Base-by-base conservation (phyloP, 2,113 vertebrate genomes). In the Eira barbara region DNA sequence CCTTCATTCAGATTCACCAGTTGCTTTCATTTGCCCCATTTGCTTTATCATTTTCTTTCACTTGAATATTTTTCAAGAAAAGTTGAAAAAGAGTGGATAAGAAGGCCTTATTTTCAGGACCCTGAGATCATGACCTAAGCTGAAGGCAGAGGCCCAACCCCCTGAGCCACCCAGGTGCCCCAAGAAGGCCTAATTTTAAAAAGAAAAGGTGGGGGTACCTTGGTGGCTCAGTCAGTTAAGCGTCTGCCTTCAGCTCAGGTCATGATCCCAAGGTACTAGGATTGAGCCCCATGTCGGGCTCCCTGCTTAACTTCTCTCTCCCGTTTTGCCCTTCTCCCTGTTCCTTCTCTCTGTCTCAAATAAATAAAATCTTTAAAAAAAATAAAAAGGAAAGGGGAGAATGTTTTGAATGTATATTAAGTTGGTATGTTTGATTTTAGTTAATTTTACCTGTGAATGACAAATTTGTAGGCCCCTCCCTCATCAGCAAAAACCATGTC, bases 371-470 rank as follows among this genome's bases (percentile, higher is more conserved):
- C 63, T 81, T 95, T 80, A 36, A 76, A 92, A 86, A 87, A 69
- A 81, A 82, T 91, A 42, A 81, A 92, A 86, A 73, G 61, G 79
- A 63, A 81, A 89, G 76, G 73, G 63, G 92, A 78, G 49, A 67
- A 27, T 95, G 36, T 76, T 86, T 96, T 92, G n/a, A 89, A 25
- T 85, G 6, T 78, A 67, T 71, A 20, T 34, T 21, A 86, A 63
- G 52, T 86, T 96, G 79, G 45, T 69, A 2, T 95, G 21, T 91
- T 89, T 94, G 57, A 93, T 96, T 95, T 97, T 81, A 94, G 55
- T 93, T 47, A 96, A 93, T 39, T 78, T 92, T 15, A 92, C 17
- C 52, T 84, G 27, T 88, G 47, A 88, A 25, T 49, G 21, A 61
- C 12, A 10, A 36, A 5, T 90, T 61, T 42, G 12, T 83, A 67